Evolutionary conservation across 2,797 vertebrate genomes (phyloP).

Genomic region (Hyperoplus lanceolatus): DNA sequence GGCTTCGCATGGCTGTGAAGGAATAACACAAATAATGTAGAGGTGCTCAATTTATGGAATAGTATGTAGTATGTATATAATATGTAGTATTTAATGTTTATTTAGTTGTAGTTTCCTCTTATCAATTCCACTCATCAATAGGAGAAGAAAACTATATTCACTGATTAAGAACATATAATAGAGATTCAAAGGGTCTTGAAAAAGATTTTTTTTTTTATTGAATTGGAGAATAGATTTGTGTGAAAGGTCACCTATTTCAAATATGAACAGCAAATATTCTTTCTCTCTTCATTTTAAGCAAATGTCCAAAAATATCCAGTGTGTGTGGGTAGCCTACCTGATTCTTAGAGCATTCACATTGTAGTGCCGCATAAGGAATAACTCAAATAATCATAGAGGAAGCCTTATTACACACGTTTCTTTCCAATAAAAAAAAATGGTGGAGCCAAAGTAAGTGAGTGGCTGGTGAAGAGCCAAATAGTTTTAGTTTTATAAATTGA

Average conservation of each 20-base stretch:
- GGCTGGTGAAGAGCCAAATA: background rate
- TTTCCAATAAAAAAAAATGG: background rate
- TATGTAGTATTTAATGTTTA: background rate
- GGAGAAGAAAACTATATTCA: background rate
- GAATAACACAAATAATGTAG: background rate
- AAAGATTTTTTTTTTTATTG: background rate
- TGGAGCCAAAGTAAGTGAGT: background rate
- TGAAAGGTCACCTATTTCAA: background rate
- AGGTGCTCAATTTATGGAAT: background rate
- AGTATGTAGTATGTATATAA: background rate
- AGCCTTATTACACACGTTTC: background rate
- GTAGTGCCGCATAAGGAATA: background rate
- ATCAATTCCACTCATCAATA: background rate
- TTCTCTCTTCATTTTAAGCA: background rate
- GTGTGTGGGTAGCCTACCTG: background rate
- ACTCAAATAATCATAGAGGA: background rate
- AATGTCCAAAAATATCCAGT: background rate
- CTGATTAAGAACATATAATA: background rate
- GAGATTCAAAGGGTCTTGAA: background rate
- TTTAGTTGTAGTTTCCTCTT: background rate
- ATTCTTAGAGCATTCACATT: background rate
- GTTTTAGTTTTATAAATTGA: background rate
- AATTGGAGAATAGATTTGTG: background rate
- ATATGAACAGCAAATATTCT: background rate
- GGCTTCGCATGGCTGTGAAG: conserved; percentile 17